Percentiles rank a stretch among this genome's conserved stretches.
These are phyloP conservation scores for Cheilosia impressa DNA, from an alignment of 2,888 invertebrate genomes.

Conservation along the genomic window DNA sequence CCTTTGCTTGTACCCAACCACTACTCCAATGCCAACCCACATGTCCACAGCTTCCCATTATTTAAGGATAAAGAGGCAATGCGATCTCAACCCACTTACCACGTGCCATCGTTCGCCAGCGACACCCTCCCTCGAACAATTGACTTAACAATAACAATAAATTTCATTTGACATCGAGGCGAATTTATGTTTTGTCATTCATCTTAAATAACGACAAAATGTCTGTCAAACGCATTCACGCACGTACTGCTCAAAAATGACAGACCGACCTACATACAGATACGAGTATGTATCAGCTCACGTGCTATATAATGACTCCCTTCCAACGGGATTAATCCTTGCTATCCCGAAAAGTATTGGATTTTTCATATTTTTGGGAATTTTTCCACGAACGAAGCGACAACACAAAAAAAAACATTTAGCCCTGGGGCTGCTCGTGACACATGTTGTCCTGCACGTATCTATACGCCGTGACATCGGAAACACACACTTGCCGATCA, in stretches of 20 bases:
- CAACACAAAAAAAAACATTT: slow-evolving; percentile 6
- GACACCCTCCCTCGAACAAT: slow-evolving; percentile 6
- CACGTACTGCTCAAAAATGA: slow-evolving; percentile 65
- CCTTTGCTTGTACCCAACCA: not conserved
- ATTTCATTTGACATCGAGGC: slow-evolving; percentile 67
- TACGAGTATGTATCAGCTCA: not conserved
- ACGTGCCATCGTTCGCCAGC: not conserved
- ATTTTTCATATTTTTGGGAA: slow-evolving; percentile 26
- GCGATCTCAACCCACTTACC: not conserved
- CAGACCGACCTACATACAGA: not conserved
- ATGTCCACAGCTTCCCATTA: slow-evolving; percentile 7
- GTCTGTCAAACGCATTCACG: slow-evolving; percentile 73
- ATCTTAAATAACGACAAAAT: slow-evolving; percentile 71
- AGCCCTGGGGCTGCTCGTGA: slow-evolving; percentile 33
- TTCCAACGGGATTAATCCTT: slow-evolving; percentile 44
- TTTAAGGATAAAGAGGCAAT: slow-evolving; percentile 12
- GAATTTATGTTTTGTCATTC: slow-evolving; percentile 71
- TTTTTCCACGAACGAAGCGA: slow-evolving; percentile 2
- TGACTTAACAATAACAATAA: slow-evolving; percentile 73
- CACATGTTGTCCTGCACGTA: slow-evolving; percentile 49
- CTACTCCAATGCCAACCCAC: not conserved
- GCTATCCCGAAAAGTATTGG: slow-evolving; percentile 16
- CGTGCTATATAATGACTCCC: slow-evolving; percentile 35
- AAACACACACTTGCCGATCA: slow-evolving; percentile 46
- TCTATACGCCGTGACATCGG: slow-evolving; percentile 43